Evolutionary conservation across 35 echinoderm and acorn worm genomes (phyloP), one percentile per base, ranked within the genome.

Genomic region (Amphiura filiformis): DNA sequence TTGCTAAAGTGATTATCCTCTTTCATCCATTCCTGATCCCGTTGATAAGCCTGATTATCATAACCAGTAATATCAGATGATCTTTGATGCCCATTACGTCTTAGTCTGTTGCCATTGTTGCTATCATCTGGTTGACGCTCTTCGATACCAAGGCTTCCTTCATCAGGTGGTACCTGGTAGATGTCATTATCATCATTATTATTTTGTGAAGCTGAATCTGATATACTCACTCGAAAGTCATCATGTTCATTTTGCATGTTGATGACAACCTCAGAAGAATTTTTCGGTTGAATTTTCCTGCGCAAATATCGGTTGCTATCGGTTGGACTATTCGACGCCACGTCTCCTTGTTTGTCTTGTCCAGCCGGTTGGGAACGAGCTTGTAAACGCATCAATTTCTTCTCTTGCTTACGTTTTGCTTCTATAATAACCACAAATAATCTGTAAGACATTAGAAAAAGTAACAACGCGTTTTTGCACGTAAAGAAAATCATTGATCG

Each of bases 401-500:
- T 77, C 35, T 88, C 80, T 15, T 89, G 75, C 1, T 44, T 82
- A n/a, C 87, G 76, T 39, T 85, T 35, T 56, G 83, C 35, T 85
- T 64, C 83, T 31, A 13, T 64, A 4, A 92, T 36, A 0, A 95
- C 75, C 0, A 95, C 93, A 26, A 84, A 79, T 28, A 95, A 39
- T 1, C 93, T 79, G 36, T 95, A 95, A 30, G 82, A 87, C 76
- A 88, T 90, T 26, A 95, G 56, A 85, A 83, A 49, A 32, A 95
- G 36, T 22, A 95, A 61, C 38, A 95, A 56, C 0, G 80, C 22
- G 38, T 95, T 95, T 76, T 95, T 95, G 65, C 84, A 88, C 20
- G 90, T 90, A 34, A 95, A 95, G 76, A 95, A 95, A 35, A 95
- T 84, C 78, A 83, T 91, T 23, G 86, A 88, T 34, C 91, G 86